phyloP scores from a whole-genome alignment of 2,797 vertebrate species.

The Borostomias antarcticus region DNA sequence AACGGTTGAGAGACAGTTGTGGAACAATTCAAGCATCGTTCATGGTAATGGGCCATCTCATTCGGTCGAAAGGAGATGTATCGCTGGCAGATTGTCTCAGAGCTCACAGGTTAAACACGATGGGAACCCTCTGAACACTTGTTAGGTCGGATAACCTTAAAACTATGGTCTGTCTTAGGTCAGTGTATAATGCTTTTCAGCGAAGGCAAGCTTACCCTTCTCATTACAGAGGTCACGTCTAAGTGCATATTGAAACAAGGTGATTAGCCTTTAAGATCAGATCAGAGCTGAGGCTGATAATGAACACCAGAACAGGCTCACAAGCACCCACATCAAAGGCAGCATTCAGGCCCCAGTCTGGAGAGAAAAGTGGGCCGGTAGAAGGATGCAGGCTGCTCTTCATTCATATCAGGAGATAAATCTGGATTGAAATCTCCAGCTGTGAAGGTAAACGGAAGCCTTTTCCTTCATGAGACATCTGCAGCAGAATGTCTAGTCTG shows the following conservation, averaged over 20 bases:
- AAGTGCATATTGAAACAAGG: slow-evolving; percentile 26
- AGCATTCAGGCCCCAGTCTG: slow-evolving; percentile 13
- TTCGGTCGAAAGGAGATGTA: background rate
- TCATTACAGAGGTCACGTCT: slow-evolving; percentile 26
- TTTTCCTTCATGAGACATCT: background rate
- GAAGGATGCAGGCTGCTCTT: background rate
- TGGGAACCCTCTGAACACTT: background rate
- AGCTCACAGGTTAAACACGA: background rate
- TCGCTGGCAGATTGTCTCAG: background rate
- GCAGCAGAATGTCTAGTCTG: background rate
- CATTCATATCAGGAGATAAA: background rate
- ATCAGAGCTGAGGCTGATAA: slow-evolving; percentile 11
- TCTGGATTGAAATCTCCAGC: background rate
- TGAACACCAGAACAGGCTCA: slow-evolving; percentile 37
- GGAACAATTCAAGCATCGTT: background rate
- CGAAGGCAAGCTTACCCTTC: background rate
- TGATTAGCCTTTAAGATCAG: slow-evolving; percentile 38
- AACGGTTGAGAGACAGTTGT: slow-evolving; percentile 8
- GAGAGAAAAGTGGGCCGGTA: background rate
- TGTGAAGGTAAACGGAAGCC: background rate
- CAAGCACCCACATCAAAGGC: slow-evolving; percentile 33
- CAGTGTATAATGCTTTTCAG: background rate
- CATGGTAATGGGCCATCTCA: background rate
- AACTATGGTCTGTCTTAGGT: no score
- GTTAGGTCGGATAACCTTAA: no score